A percentile compares a stretch with the other conserved stretches of the same genome.
phyloP scores from a whole-genome alignment of 92 coral and sea anemone species.

The Galaxea fascicularis region DNA sequence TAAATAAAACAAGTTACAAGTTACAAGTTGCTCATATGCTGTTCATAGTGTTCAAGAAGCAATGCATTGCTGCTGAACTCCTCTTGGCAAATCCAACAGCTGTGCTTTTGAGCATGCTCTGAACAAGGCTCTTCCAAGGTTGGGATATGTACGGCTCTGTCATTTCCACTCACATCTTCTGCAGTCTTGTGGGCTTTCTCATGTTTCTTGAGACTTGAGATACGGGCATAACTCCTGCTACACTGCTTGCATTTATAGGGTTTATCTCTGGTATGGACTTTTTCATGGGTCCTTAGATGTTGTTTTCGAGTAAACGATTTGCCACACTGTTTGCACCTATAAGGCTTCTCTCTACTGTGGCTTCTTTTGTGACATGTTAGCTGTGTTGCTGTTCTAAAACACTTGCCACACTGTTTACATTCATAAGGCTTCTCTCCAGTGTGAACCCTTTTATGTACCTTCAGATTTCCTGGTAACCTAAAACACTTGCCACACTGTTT shows the following conservation, averaged over 20 bases:
- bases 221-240: too few relatives aligned
- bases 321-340: conserved; percentile 7
- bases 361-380: neutral
- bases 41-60: neutral
- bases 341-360: too few relatives aligned
- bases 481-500: conserved; percentile 14
- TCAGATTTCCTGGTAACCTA: neutral
- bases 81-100: neutral
- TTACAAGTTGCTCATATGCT: neutral
- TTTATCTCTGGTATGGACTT: neutral
- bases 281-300: neutral
- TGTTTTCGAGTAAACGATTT: neutral
- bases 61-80: neutral
- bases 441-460: neutral
- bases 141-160: neutral
- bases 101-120: neutral
- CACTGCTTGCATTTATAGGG: neutral
- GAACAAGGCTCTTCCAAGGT: neutral
- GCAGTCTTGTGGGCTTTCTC: neutral
- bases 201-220: too few relatives aligned
- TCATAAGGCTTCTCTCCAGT: neutral
- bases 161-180: neutral
- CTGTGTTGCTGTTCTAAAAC: neutral
- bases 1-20: too few relatives aligned
- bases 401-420: neutral